These are phyloP conservation scores for Potorous gilbertii DNA, from an alignment of 2,797 vertebrate species.

Conservation along the genomic window DNA sequence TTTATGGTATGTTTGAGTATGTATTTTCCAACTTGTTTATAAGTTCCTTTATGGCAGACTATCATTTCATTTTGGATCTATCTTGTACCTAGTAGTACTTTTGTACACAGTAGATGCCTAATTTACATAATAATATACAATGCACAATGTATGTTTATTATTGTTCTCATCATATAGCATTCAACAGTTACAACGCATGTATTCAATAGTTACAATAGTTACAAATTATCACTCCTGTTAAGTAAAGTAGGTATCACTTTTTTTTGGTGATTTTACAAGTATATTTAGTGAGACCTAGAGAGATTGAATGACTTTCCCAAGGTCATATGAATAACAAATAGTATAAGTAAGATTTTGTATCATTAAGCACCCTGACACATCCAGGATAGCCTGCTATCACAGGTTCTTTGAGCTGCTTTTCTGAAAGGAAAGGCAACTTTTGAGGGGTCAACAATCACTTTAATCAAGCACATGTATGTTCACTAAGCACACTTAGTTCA, in stretches of 20 bases:
- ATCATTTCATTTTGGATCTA: not conserved
- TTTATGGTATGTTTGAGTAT: not conserved
- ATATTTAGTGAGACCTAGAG: not conserved
- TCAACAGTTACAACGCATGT: not conserved
- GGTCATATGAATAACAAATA: not conserved
- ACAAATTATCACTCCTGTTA: not conserved
- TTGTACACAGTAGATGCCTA: not conserved
- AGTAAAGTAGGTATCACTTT: not conserved
- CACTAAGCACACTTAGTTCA: too few relatives aligned
- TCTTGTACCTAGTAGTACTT: not conserved
- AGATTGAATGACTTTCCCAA: not conserved
- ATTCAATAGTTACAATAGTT: too few relatives aligned
- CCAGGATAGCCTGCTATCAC: too few relatives aligned
- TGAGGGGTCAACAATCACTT: too few relatives aligned
- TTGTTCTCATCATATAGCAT: not conserved
- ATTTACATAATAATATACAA: not conserved
- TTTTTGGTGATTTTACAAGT: not conserved
- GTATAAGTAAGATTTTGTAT: not conserved
- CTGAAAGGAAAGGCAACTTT: too few relatives aligned
- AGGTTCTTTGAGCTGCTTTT: too few relatives aligned
- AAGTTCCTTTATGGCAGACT: not conserved
- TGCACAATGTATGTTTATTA: not conserved
- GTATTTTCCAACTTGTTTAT: not conserved
- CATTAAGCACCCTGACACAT: too few relatives aligned
- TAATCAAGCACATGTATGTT: too few relatives aligned